A percentile compares a stretch with the other conserved stretches of the same genome.
Evolutionary conservation across 2,888 invertebrate genomes (phyloP).

Genomic region (Trichogramma dendrolimi): DNA sequence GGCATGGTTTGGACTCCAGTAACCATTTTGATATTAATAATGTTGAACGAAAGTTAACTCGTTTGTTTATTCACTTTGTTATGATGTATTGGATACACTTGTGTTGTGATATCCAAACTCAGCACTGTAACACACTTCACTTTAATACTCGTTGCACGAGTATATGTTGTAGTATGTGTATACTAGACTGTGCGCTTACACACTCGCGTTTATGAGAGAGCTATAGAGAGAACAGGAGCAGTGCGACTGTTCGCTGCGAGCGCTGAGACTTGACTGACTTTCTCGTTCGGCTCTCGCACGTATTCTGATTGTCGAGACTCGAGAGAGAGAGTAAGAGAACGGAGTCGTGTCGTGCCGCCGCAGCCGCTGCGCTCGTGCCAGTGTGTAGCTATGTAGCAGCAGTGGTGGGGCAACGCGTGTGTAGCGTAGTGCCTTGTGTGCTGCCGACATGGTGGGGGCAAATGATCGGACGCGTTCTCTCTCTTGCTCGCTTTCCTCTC

Average conservation of each 20-base stretch:
- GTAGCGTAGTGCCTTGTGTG: not conserved
- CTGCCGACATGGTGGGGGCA: too few relatives aligned
- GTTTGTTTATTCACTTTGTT: slow-evolving; percentile 10
- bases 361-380: not conserved
- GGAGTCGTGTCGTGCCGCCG: too few relatives aligned
- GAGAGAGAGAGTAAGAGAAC: not conserved
- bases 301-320: not conserved
- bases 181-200: not conserved
- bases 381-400: not conserved
- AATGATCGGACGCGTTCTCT: slow-evolving; percentile 14
- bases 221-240: not conserved
- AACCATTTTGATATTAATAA: slow-evolving; percentile 41
- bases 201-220: slow-evolving; percentile 12
- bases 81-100: slow-evolving; percentile 15
- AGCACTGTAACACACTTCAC: slow-evolving; percentile 12
- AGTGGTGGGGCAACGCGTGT: not conserved
- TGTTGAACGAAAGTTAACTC: slow-evolving; percentile 22
- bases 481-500: slow-evolving; percentile 40
- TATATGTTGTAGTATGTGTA: not conserved
- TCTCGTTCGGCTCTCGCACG: slow-evolving; percentile 5
- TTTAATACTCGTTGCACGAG: not conserved
- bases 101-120: slow-evolving; percentile 13
- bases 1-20: slow-evolving; percentile 51
- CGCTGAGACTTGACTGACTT: slow-evolving; percentile 49
- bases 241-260: slow-evolving; percentile 40